phyloP scores from a whole-genome alignment of 2,888 invertebrate genomes.

The Ceramica pisi region DNA sequence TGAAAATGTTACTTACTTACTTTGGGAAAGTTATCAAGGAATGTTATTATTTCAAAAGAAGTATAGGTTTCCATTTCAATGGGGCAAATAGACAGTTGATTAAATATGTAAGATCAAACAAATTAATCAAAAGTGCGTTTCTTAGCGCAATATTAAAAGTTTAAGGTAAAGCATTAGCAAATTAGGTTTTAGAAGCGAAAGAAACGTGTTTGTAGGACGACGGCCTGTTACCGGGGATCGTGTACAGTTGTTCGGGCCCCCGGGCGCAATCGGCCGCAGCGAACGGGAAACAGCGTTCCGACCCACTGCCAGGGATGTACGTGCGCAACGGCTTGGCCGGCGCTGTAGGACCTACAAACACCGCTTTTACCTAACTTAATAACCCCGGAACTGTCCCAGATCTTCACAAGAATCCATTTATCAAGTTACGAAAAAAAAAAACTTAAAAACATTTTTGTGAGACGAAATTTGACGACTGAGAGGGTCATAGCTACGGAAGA shows the following conservation, averaged over 20 bases:
- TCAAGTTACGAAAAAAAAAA: background rate
- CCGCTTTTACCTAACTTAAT: conserved; percentile 70
- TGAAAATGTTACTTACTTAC: conserved; percentile 29
- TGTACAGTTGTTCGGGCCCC: conserved; percentile 84
- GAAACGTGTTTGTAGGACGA: conserved; percentile 71
- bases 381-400: conserved; percentile 45
- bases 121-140: conserved; percentile 59
- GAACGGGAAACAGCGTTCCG: conserved; percentile 84
- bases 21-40: background rate
- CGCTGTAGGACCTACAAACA: conserved; percentile 83
- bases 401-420: conserved; percentile 7
- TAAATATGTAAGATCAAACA: conserved; percentile 39
- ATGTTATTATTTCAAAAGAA: conserved; percentile 10
- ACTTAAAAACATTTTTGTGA: background rate
- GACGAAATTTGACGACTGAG: background rate
- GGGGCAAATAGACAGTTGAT: conserved; percentile 10
- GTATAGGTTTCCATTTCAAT: conserved; percentile 23
- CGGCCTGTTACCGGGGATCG: conserved; percentile 83
- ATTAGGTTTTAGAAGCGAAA: conserved; percentile 77
- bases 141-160: conserved; percentile 65
- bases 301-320: conserved; percentile 82
- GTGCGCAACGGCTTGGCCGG: conserved; percentile 84
- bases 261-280: conserved; percentile 80
- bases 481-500: conserved; percentile 6
- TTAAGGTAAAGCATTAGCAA: conserved; percentile 73